Conservation (phyloP, 2,888 invertebrate genomes). For the Alsophila aescularia region DNA sequence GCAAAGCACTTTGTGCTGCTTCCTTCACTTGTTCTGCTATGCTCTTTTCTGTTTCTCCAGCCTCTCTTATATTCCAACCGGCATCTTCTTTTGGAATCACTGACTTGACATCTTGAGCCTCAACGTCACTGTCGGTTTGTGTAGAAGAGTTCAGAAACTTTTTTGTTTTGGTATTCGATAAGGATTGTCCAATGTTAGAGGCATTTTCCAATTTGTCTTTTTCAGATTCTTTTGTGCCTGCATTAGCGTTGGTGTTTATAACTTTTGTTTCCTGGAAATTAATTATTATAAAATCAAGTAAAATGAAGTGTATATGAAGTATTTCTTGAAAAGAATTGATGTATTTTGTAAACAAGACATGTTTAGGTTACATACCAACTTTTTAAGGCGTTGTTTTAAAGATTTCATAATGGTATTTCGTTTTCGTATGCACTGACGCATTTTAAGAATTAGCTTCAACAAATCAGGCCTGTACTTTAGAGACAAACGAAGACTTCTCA, state of each 20-base stretch:
- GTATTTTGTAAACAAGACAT: not conserved
- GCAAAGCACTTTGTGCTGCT: slow-evolving; percentile 89
- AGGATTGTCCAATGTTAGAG: not conserved
- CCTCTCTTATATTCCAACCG: slow-evolving; percentile 56
- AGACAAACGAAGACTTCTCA: slow-evolving; percentile 61
- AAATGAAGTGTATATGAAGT: not conserved
- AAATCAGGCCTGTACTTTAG: slow-evolving; percentile 85
- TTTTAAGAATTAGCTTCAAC: slow-evolving; percentile 81
- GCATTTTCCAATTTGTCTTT: not conserved
- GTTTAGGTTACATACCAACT: slow-evolving; percentile 67
- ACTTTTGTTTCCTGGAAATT: slow-evolving; percentile 8
- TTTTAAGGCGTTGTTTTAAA: slow-evolving; percentile 82
- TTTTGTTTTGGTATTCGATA: slow-evolving; percentile 22
- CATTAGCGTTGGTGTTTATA: not conserved
- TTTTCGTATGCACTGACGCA: slow-evolving; percentile 81
- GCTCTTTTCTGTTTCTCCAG: slow-evolving; percentile 61
- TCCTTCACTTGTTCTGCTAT: slow-evolving; percentile 91
- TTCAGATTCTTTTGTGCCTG: not conserved
- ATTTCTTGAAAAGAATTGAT: too few species aligned
- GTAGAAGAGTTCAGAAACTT: slow-evolving; percentile 20
- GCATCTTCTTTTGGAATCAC: slow-evolving; percentile 25
- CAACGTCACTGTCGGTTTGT: slow-evolving; percentile 20
- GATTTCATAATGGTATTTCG: slow-evolving; percentile 85
- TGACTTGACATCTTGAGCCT: slow-evolving; percentile 1
- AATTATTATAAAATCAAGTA: not conserved